Evolutionary conservation across 2,888 invertebrate species (phyloP).

Genomic region (Plusia festucae): DNA sequence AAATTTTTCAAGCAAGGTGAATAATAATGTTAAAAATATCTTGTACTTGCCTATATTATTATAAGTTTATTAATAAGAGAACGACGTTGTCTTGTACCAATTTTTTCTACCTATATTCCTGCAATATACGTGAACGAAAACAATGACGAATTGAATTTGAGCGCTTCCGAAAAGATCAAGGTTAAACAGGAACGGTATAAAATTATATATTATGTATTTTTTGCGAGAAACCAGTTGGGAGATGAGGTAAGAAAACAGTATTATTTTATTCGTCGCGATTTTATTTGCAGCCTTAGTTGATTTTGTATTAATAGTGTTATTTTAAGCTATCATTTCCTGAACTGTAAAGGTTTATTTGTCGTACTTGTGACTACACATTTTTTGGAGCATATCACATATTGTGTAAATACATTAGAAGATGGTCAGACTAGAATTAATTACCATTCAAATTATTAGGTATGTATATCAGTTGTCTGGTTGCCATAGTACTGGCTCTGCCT

Average conservation of each 20-base stretch:
- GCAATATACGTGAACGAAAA: not conserved
- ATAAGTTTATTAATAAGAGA: too few species aligned
- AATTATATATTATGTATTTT: not conserved
- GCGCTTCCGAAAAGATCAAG: conserved; percentile 1
- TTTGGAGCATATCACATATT: not conserved
- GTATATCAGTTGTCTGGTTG: too few species aligned
- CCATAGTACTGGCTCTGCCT: too few species aligned
- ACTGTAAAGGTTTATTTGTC: not conserved
- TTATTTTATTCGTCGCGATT: not conserved
- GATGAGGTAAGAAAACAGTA: conserved; percentile 1
- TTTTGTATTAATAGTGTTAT: not conserved
- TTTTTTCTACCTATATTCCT: too few species aligned
- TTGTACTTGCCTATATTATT: too few species aligned
- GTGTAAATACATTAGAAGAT: not conserved
- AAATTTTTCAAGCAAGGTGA: too few species aligned
- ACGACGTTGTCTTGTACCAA: too few species aligned
- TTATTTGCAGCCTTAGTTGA: not conserved
- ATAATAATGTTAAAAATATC: too few species aligned
- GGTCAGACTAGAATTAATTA: not conserved
- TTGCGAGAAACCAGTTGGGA: not conserved
- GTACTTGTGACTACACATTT: not conserved
- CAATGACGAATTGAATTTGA: conserved; percentile 1
- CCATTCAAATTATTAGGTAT: too few species aligned
- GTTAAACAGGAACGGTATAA: not conserved
- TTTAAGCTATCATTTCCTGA: not conserved